Evolutionary conservation across 2,113 vertebrate genomes (phyloP), one percentile per base, ranked within the genome.

Genomic region (Laticauda colubrina): DNA sequence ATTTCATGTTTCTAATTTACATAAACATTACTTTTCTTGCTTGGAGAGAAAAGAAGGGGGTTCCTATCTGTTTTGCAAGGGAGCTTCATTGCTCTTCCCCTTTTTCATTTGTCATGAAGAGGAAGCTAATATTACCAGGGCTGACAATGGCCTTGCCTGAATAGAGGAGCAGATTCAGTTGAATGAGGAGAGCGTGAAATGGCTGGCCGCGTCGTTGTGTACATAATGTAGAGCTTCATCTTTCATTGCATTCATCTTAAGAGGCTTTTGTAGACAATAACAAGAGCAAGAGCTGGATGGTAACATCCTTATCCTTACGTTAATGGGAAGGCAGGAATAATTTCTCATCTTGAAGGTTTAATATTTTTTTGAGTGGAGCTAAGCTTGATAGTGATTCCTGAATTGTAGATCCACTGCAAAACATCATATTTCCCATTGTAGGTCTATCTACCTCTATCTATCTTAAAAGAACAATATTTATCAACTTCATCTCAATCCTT

Each of bases 1-100:
- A 96, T 96, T 94, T 94, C 93, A 94, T 94, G 29, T 93, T 48
- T 75, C 14, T 59, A 8, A 88, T 95, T 92, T 94, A 93, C 53
- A 86, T 88, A 94, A 93, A 90, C 0, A 94, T 91, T 94, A 59
- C 75, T 90, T 93, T 90, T 45, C 91, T 95, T 92, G 89, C 91
- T 94, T 55, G 89, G 51, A 12, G 95, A 95, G 86, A 91, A 89
- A 92, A n/a, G 64, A 75, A 34, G 92, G 1, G 55, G 86, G 87
- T 89, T 90, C 57, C 61, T 85, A 88, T 90, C 15, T 87, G 24
- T 91, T 89, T 93, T 93, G 92, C 11, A 94, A 88, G 90, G 4
- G 48, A 87, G 51, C 95, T 90, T 95, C 43, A 85, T 5, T 96
- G 85, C 90, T 90, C 23, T 92, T 95, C 93, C 85, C 20, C 93